A percentile compares a stretch with the other conserved stretches of the same genome.
Evolutionary conservation across 2,797 vertebrate species (phyloP).

Genomic region (Gymnothorax reevesii): DNA sequence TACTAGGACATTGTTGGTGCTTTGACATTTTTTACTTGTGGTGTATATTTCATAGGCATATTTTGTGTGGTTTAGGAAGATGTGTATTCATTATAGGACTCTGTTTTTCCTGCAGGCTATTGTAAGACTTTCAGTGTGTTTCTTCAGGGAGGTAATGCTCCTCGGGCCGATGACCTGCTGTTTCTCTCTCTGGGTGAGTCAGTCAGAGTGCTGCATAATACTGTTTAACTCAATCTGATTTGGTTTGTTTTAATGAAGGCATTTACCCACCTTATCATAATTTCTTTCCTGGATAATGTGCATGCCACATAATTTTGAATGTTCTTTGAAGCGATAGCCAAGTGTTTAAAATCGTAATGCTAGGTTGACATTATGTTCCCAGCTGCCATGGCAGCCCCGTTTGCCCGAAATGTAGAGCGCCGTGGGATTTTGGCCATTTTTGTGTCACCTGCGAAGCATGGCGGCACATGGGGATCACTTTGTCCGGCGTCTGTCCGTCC

Average conservation of each 20-base stretch:
- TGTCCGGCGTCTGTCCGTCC: too few relatives aligned
- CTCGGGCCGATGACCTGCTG: constrained; percentile 62
- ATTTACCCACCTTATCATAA: not conserved
- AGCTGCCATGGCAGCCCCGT: too few relatives aligned
- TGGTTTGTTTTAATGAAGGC: not conserved
- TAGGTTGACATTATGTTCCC: too few relatives aligned
- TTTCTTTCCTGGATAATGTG: not conserved
- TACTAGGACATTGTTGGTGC: too few relatives aligned
- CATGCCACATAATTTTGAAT: not conserved
- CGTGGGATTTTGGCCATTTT: too few relatives aligned
- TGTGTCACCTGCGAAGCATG: too few relatives aligned
- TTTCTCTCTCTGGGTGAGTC: constrained; percentile 88
- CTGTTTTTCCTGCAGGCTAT: constrained; percentile 70
- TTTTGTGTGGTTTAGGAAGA: not conserved
- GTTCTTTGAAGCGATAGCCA: not conserved
- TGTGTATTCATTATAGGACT: not conserved
- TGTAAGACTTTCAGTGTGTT: constrained; percentile 84
- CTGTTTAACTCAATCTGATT: not conserved
- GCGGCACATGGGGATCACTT: too few relatives aligned
- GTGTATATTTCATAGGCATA: constrained; percentile 19
- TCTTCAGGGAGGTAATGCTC: constrained; percentile 57
- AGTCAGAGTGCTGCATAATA: not conserved
- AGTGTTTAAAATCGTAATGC: too few relatives aligned
- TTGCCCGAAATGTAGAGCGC: too few relatives aligned
- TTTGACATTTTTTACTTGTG: constrained; percentile 5